Conservation (phyloP, 2,888 invertebrate genomes). For the Euplagia quadripunctaria region DNA sequence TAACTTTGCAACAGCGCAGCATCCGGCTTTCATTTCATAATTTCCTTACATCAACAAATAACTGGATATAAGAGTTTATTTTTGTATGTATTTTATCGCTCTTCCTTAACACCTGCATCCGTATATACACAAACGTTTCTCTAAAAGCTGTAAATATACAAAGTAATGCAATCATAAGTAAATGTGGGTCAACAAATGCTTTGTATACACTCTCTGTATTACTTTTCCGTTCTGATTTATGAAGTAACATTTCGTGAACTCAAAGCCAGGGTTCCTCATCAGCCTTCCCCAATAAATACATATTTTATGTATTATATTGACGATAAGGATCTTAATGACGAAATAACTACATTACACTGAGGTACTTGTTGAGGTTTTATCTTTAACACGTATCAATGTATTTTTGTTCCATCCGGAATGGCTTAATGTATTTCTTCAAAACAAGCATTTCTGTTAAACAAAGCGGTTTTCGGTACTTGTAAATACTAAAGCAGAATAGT, state of each 20-base stretch:
- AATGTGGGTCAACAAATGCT: conserved; percentile 46
- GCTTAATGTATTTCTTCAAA: too few species aligned
- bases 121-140: conserved; percentile 42
- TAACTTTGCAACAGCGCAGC: conserved; percentile 22
- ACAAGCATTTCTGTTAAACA: too few species aligned
- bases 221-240: conserved; percentile 8
- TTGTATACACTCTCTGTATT: conserved; percentile 1
- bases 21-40: conserved; percentile 38
- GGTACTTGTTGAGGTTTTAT: too few species aligned
- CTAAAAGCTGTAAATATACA: conserved; percentile 45
- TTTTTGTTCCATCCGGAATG: too few species aligned
- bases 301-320: conserved; percentile 4
- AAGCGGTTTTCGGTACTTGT: too few species aligned
- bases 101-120: conserved; percentile 47
- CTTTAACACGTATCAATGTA: too few species aligned
- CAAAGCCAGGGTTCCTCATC: conserved; percentile 3
- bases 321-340: neutral
- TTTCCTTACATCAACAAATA: conserved; percentile 46
- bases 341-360: too few species aligned
- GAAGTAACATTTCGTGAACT: conserved; percentile 3
- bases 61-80: conserved; percentile 41
- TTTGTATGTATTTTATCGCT: conserved; percentile 24
- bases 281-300: conserved; percentile 1
- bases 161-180: conserved; percentile 47
- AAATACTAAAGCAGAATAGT: too few species aligned